A percentile compares a stretch with the other conserved stretches of the same genome.
These are phyloP conservation scores for Apis laboriosa DNA, from an alignment of 1,140 invertebrate genomes.

Conservation along the genomic window DNA sequence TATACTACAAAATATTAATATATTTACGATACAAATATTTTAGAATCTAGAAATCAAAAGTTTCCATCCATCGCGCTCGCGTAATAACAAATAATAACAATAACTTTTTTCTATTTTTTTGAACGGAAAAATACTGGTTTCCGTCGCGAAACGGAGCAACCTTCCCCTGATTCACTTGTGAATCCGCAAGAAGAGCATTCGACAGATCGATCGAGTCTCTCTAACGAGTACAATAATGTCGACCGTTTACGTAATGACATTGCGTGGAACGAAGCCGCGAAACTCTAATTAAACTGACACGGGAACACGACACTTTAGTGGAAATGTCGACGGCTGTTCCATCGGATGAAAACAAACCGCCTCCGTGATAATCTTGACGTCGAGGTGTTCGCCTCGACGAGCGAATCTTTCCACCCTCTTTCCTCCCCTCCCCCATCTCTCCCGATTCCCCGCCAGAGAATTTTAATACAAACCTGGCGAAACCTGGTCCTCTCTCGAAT, in stretches of 20 bases:
- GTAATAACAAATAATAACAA: too few relatives aligned
- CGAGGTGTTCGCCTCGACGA: neutral
- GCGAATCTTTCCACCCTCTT: neutral
- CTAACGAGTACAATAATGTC: neutral
- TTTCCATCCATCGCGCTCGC: too few relatives aligned
- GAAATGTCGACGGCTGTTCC: conserved; percentile 21
- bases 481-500: neutral
- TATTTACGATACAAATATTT: too few relatives aligned
- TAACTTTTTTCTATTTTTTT: too few relatives aligned
- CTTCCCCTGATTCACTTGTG: too few relatives aligned
- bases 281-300: conserved; percentile 37
- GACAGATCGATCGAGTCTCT: neutral
- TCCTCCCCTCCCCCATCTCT: too few relatives aligned
- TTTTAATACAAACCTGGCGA: conserved; percentile 8
- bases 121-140: too few relatives aligned
- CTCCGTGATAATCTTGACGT: conserved; percentile 28
- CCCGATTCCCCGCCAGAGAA: neutral
- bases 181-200: neutral
- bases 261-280: conserved; percentile 8
- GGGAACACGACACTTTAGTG: neutral
- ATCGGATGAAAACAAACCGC: conserved; percentile 20
- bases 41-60: too few relatives aligned
- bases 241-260: neutral
- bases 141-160: too few relatives aligned
- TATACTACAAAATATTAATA: too few relatives aligned